Base-by-base conservation (phyloP, 1,140 invertebrate species). In the Ruditapes philippinarum region DNA sequence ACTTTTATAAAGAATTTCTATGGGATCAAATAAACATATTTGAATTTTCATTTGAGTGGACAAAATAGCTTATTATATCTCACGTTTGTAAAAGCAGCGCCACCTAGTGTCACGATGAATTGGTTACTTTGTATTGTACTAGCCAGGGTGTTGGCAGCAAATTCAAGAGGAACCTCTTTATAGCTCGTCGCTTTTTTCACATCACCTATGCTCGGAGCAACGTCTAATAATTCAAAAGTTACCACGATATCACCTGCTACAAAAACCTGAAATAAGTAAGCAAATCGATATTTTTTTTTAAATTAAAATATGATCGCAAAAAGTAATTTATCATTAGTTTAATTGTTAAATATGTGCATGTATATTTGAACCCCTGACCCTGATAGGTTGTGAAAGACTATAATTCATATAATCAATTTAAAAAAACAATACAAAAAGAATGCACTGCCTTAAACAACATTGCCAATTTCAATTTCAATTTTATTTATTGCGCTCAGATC, bases 141-240 rank as follows among this genome's bases (percentile, higher is more conserved):
- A 1, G 82, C 73, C 22, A 94, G n/a, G 0, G 57, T 82, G 54
- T 88, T 88, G 11, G 91, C 91, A 3, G 93, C 93, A 17, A 79
- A 84, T 22, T 42, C 57, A 45, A 93, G 31, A 4, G 88, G 60
- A 0, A 89, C 88, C 49, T 93, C 90, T 4, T 36, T 40, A 25
- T 79, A 86, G 0, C n/a, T 33, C 3, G 70, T 45, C 0, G 45
- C 22, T 38, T 91, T 92, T 14, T 65, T 57, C 2, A 92, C 90
- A 78, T 94, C 89, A 0, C 92, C 92, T 0, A 57, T 17, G 9
- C 90, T 74, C 74, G 92, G 92, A 1, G 92, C 90, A 0, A 89
- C 91, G 54, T 94, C 93, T 19, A 94, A 85, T 2, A 94, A 45
- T 62, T 91, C 90, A 84, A 94, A 94, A 4, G 83, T 82, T 17